These are phyloP conservation scores for Sycophaga agraensis DNA, from an alignment of 1,140 invertebrate species.

Conservation along the genomic window DNA sequence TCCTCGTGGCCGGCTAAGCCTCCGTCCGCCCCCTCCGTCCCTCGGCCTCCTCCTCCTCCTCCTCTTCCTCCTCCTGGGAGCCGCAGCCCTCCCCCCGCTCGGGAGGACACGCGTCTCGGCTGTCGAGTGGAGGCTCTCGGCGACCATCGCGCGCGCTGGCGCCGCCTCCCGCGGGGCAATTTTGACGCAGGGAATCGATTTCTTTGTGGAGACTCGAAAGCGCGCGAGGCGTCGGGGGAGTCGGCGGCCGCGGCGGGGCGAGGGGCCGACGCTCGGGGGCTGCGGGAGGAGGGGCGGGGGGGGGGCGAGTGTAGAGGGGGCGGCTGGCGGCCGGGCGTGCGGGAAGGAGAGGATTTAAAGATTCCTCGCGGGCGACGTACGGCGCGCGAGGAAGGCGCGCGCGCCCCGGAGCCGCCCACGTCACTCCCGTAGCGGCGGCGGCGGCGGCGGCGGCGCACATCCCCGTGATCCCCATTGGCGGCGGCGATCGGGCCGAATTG, in stretches of 20 bases:
- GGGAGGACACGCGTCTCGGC: not conserved
- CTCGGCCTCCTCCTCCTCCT: not conserved
- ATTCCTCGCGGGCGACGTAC: constrained; percentile 10
- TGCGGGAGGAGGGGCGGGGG: not conserved
- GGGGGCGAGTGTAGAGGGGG: constrained; percentile 13
- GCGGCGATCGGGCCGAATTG: too few species aligned
- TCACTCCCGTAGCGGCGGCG: too few species aligned
- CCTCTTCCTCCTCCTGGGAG: too few species aligned
- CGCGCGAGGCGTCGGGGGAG: too few species aligned
- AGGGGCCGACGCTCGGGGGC: constrained; percentile 3
- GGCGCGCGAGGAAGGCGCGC: not conserved
- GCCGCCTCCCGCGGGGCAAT: constrained; percentile 1
- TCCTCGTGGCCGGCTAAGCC: too few species aligned
- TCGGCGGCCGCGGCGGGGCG: not conserved
- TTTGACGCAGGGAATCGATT: constrained; percentile 30
- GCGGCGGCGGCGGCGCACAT: too few species aligned
- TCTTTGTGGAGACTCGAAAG: constrained; percentile 30
- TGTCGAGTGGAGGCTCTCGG: not conserved
- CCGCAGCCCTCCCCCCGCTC: too few species aligned
- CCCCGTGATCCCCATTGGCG: too few species aligned
- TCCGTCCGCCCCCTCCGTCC: too few species aligned
- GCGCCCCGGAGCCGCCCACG: too few species aligned
- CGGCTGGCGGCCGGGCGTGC: not conserved
- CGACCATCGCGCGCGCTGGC: not conserved
- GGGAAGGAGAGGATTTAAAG: constrained; percentile 25